Conservation (phyloP, 2,113 vertebrate species). For the Nymphicus hollandicus region DNA sequence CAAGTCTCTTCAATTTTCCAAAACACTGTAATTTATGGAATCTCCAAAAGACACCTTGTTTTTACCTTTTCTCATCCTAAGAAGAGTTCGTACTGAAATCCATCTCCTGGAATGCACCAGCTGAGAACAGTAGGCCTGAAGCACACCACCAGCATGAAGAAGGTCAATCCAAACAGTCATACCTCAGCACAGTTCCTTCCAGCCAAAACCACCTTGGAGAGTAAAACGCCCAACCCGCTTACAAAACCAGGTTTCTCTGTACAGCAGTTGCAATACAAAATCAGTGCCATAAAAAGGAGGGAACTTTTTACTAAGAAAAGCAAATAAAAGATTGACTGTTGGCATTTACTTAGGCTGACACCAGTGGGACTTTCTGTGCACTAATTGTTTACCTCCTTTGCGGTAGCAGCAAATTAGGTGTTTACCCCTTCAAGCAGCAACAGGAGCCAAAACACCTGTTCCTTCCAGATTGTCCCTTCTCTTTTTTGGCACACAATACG, state of each 20-base stretch:
- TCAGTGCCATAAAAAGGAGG: background rate
- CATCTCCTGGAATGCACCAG: background rate
- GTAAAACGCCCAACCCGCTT: background rate
- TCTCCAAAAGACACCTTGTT: background rate
- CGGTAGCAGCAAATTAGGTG: conserved; percentile 32
- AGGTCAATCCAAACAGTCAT: background rate
- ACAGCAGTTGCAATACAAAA: background rate
- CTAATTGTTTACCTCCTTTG: conserved; percentile 43
- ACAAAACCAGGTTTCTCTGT: background rate
- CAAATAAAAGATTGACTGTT: background rate
- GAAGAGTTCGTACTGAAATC: background rate
- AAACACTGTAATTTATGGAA: background rate
- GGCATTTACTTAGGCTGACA: conserved; percentile 26
- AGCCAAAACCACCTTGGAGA: background rate
- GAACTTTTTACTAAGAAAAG: background rate
- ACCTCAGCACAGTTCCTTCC: background rate
- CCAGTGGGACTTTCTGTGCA: background rate
- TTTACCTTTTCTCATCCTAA: background rate
- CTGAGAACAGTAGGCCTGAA: background rate
- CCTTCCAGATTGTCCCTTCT: conserved; percentile 54
- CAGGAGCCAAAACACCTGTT: conserved; percentile 59
- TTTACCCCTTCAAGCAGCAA: conserved; percentile 46
- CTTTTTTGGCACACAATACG: background rate
- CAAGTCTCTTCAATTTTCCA: background rate
- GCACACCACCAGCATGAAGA: background rate